These are phyloP conservation scores for Geotrypetes seraphini DNA, from an alignment of 2,797 vertebrate genomes.

Conservation along the genomic window DNA sequence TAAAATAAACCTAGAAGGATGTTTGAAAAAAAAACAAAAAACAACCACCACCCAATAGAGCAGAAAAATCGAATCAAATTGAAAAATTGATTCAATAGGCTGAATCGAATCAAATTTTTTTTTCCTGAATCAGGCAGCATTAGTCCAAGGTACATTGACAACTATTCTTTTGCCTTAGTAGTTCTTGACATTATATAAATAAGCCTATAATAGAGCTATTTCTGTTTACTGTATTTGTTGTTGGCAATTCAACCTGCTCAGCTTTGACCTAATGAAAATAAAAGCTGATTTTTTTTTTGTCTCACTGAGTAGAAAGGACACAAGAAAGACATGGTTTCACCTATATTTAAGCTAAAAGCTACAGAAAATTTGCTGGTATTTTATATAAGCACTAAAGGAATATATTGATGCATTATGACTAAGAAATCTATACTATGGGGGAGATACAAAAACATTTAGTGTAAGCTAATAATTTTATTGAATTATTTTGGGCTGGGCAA, in stretches of 20 bases:
- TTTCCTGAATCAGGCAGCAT: too few relatives aligned
- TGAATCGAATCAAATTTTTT: too few relatives aligned
- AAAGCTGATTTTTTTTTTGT: neutral
- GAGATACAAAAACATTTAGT: slow-evolving; percentile 40
- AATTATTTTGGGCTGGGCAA: neutral
- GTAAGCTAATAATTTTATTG: slow-evolving; percentile 16
- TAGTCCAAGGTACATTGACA: too few relatives aligned
- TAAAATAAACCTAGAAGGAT: too few relatives aligned
- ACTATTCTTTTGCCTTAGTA: too few relatives aligned
- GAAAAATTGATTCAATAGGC: too few relatives aligned
- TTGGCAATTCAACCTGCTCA: neutral
- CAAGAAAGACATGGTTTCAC: fast-evolving
- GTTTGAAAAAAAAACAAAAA: too few relatives aligned
- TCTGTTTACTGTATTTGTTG: neutral
- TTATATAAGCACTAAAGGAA: fast-evolving
- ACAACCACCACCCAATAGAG: too few relatives aligned
- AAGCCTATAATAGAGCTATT: too few relatives aligned
- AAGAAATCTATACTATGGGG: neutral
- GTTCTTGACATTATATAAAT: too few relatives aligned
- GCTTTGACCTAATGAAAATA: neutral
- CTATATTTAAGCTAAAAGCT: neutral
- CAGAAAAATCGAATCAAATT: too few relatives aligned
- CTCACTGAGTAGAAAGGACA: neutral
- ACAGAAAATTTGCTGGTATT: neutral
- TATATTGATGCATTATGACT: fast-evolving